These are phyloP conservation scores for Cephus runcator DNA, from an alignment of 2,888 invertebrate genomes.

Conservation along the genomic window DNA sequence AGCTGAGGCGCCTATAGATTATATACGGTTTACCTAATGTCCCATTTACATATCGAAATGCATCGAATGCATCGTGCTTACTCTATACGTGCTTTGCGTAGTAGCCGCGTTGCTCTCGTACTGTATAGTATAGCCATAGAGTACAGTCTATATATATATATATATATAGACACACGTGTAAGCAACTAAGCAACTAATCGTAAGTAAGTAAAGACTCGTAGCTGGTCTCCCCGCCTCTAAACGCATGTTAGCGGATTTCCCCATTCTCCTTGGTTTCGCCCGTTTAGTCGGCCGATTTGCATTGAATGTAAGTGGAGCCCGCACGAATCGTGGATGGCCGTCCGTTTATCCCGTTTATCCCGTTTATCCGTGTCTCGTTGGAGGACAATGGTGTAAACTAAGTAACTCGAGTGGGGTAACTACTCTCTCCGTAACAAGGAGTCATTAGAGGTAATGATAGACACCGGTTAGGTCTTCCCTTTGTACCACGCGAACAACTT, in stretches of 20 bases:
- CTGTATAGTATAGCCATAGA: neutral
- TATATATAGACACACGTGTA: too few species aligned
- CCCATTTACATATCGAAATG: neutral
- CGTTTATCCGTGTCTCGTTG: conserved; percentile 8
- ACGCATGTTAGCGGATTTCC: neutral
- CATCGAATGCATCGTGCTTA: too few species aligned
- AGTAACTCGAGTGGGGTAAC: conserved; percentile 25
- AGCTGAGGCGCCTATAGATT: too few species aligned
- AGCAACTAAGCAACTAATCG: too few species aligned
- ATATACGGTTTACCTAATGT: neutral
- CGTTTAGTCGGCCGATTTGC: conserved; percentile 33
- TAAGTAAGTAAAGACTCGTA: too few species aligned
- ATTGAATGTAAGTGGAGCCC: conserved; percentile 28
- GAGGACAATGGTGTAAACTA: conserved; percentile 33
- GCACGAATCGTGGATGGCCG: neutral
- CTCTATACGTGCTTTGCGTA: neutral
- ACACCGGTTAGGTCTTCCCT: conserved; percentile 19
- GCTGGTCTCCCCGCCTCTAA: too few species aligned
- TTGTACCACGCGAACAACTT: too few species aligned
- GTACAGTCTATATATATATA: too few species aligned
- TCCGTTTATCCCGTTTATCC: neutral
- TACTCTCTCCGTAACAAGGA: conserved; percentile 18
- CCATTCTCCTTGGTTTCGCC: neutral
- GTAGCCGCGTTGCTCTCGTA: neutral
- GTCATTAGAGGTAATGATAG: conserved; percentile 38